These are phyloP conservation scores for Mus caroli DNA, from an alignment of 2,797 vertebrate species.

Conservation along the genomic window DNA sequence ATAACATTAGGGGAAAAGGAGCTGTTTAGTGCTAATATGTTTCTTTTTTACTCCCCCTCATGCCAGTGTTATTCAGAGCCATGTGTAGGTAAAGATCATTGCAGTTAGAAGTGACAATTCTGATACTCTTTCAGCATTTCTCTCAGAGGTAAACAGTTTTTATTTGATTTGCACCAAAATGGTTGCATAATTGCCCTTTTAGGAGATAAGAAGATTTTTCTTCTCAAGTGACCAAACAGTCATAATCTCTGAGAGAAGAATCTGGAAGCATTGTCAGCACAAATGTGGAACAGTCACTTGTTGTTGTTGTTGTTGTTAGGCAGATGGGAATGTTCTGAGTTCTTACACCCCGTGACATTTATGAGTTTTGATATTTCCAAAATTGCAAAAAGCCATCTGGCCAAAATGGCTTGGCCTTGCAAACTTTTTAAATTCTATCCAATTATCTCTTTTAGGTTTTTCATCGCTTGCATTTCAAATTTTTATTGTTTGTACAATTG, in stretches of 20 bases:
- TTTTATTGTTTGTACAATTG: slow-evolving; percentile 66
- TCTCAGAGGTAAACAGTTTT: slow-evolving; percentile 22
- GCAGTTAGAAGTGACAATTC: not conserved
- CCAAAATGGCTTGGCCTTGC: slow-evolving; percentile 70
- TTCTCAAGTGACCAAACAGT: slow-evolving; percentile 50
- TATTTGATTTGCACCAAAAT: slow-evolving; percentile 40
- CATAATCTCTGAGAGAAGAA: slow-evolving; percentile 71
- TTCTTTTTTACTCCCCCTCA: not conserved
- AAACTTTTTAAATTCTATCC: slow-evolving; percentile 67
- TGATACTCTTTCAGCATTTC: not conserved
- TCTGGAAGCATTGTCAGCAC: slow-evolving; percentile 13
- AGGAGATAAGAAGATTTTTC: not conserved
- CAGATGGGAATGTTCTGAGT: slow-evolving; percentile 85
- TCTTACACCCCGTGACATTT: slow-evolving; percentile 79
- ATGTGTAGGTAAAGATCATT: not conserved
- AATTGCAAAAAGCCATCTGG: slow-evolving; percentile 84
- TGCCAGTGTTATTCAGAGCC: not conserved
- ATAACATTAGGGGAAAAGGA: not conserved
- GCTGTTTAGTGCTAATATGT: not conserved
- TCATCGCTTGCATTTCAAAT: slow-evolving; percentile 57
- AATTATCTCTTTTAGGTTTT: slow-evolving; percentile 66
- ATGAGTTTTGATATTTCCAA: slow-evolving; percentile 84
- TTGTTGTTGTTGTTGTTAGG: slow-evolving; percentile 71
- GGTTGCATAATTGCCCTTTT: slow-evolving; percentile 42
- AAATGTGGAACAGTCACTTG: slow-evolving; percentile 57